Percentiles rank a stretch among this genome's conserved stretches.
Evolutionary conservation across 2,888 invertebrate genomes (phyloP).

Genomic region (Cosmia trapezina): DNA sequence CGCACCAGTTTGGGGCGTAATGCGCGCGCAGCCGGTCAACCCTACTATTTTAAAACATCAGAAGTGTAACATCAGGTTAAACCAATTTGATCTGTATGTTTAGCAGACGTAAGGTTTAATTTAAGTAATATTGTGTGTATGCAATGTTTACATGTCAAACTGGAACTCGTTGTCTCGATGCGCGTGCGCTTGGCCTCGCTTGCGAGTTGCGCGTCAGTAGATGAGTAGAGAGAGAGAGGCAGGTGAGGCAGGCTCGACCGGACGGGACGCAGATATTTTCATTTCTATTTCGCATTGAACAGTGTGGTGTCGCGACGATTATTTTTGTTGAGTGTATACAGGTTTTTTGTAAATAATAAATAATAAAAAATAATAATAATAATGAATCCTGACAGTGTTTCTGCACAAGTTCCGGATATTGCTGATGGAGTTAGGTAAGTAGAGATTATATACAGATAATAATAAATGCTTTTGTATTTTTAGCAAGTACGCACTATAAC

Average conservation of each 20-base stretch:
- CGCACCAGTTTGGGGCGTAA: slow-evolving; percentile 80
- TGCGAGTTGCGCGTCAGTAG: slow-evolving; percentile 12
- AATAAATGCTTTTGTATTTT: no score
- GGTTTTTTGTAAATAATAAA: no score
- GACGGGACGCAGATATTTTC: not conserved
- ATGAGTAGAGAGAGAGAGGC: no score
- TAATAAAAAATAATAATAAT: no score
- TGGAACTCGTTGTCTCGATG: slow-evolving; percentile 29
- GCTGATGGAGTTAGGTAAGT: no score
- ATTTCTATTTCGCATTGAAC: no score
- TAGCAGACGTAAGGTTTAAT: fast-evolving
- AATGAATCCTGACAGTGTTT: no score
- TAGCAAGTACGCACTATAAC: no score
- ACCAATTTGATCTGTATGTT: slow-evolving; percentile 1
- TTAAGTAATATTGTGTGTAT: not conserved
- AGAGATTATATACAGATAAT: no score
- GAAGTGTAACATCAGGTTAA: not conserved
- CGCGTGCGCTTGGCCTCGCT: slow-evolving; percentile 52
- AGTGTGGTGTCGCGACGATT: no score
- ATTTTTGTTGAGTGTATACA: no score
- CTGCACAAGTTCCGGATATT: no score
- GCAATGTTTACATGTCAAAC: slow-evolving; percentile 24
- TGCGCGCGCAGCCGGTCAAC: slow-evolving; percentile 76
- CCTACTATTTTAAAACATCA: slow-evolving; percentile 16
- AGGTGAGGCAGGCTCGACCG: not conserved